Base-by-base conservation (phyloP, 2,888 invertebrate species). In the Brachypalpus laphriformis region DNA sequence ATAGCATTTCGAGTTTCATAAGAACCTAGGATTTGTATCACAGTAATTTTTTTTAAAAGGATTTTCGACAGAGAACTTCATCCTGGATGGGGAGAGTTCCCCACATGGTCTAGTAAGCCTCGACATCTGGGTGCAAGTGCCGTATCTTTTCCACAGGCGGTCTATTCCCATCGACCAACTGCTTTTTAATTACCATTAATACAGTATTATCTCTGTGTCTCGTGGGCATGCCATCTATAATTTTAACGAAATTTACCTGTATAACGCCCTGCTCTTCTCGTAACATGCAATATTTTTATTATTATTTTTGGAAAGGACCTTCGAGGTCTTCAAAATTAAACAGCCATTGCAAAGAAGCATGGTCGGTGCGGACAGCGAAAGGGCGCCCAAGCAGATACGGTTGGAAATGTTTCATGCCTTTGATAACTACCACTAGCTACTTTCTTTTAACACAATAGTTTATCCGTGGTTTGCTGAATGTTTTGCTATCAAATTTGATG, bases 281-380 rank as follows among this genome's bases (percentile, higher is more conserved):
- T 4, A 11, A 8, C 6, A 0, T 47, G 47, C 16, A 16, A 11
- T 18, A 8, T 3, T 16, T 2, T 2, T n/a, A n/a, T n/a, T n/a
- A n/a, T n/a, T 5, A 25, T 25, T 25, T 25, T 2, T 25, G 2
- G 25, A 25, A 5, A 25, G 5, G 66, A 3, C 72, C 72, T 25
- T 57, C 66, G 1, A 66, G 31, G 5, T 63, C 18, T 8, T 66
- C 57, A 25, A 68, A 76, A 9, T 71, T 72, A 74, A 87, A 28
- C 45, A 51, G 42, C 74, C 47, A 47, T 47, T 20, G 20, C 20
- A 20, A 71, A 45, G 25, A 68, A 9, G 31, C 22, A 34, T 54
- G 34, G 37, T 68, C 68, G 0, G 82, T 82, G 20, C 59, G 16
- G 25, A 28, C 34, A 9, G 61, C 47, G 18, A 18, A 45, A 45